Conservation (phyloP, 2,797 vertebrate genomes). For the Rhabdophis nuchalis region DNA sequence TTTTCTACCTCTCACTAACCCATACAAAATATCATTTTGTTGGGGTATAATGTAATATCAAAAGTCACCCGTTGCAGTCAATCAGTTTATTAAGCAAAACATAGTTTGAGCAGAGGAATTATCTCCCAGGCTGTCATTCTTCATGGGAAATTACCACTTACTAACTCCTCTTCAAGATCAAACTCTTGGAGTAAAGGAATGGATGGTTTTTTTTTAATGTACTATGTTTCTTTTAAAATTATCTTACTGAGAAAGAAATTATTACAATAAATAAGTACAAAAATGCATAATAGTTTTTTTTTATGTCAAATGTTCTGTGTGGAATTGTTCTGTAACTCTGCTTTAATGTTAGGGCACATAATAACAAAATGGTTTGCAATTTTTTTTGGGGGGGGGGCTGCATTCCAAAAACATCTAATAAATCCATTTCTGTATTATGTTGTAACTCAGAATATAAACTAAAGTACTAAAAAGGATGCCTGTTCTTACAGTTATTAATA, state of each 20-base stretch:
- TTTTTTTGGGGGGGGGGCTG: neutral
- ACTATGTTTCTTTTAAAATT: neutral
- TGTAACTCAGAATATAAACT: neutral
- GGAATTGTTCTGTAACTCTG: neutral
- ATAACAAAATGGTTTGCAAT: neutral
- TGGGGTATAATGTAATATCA: neutral
- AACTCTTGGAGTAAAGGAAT: neutral
- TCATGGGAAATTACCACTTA: neutral
- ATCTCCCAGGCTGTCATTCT: neutral
- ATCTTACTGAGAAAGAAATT: neutral
- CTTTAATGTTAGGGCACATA: neutral
- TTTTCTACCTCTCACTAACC: neutral
- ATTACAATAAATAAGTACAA: neutral
- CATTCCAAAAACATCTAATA: neutral
- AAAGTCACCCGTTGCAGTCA: neutral
- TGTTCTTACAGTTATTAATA: neutral
- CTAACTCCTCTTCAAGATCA: neutral
- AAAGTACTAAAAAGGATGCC: neutral
- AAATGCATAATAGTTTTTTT: neutral
- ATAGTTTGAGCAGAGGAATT: neutral
- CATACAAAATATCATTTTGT: neutral
- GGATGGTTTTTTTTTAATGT: neutral
- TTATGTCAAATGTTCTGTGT: neutral
- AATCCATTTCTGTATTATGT: neutral
- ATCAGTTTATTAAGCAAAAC: neutral